Conservation (phyloP, 1,140 invertebrate genomes). For the Glomeris maerens region DNA sequence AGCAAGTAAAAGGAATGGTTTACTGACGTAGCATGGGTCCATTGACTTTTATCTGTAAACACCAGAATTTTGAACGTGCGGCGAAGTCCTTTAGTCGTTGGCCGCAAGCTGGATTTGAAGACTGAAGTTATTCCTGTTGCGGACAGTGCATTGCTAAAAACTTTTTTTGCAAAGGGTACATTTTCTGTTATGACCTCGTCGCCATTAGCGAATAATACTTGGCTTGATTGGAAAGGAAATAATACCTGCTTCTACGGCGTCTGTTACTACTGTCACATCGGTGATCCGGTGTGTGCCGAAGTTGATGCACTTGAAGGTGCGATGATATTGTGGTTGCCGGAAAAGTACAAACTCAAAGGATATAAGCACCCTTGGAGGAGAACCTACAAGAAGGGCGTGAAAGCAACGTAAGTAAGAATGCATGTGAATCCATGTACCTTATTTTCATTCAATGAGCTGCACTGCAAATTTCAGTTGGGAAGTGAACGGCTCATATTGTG, state of each 20-base stretch:
- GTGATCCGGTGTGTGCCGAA: constrained; percentile 65
- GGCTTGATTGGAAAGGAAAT: constrained; percentile 18
- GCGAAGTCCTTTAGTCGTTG: constrained; percentile 60
- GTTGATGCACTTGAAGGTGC: constrained; percentile 57
- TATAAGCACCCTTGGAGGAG: constrained; percentile 74
- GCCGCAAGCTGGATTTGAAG: constrained; percentile 56
- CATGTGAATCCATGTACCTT: neutral
- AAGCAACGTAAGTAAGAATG: constrained; percentile 36
- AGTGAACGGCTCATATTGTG: constrained; percentile 59
- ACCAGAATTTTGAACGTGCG: constrained; percentile 53
- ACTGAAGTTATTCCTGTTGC: constrained; percentile 57
- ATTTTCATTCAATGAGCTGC: neutral
- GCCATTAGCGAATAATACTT: neutral
- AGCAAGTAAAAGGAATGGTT: too few relatives aligned
- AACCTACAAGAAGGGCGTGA: constrained; percentile 59
- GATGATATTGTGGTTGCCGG: constrained; percentile 66
- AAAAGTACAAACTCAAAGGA: constrained; percentile 44
- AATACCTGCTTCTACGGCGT: constrained; percentile 72
- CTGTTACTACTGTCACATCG: constrained; percentile 70
- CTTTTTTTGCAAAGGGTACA: constrained; percentile 26
- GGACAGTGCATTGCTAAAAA: constrained; percentile 24
- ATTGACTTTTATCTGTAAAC: constrained; percentile 12
- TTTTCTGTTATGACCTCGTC: neutral
- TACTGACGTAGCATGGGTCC: too few relatives aligned
- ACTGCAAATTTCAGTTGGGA: constrained; percentile 48